Base-by-base conservation (phyloP, 2,797 vertebrate species). In the Sciurus carolinensis region DNA sequence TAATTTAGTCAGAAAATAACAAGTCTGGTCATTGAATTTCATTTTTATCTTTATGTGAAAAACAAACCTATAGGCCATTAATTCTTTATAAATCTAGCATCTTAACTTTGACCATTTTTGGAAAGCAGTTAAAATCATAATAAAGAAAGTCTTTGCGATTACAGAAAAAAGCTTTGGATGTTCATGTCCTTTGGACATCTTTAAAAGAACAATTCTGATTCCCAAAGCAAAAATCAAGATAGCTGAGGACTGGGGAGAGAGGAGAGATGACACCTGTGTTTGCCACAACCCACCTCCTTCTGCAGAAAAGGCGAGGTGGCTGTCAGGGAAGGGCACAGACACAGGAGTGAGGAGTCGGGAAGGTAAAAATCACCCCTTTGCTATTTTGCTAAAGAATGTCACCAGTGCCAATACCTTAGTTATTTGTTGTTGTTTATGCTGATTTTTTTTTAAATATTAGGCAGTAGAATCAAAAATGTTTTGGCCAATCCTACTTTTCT, bases 1-100 rank as follows among this genome's bases (percentile, higher is more conserved):
- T 42, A 47, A 62, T 64, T 79, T 94, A 62, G 72, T 76, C 80
- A 73, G 88, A 90, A 94, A 87, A 92, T 83, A 95, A 82, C 11
- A 89, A 64, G 73, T 82, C 86, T 47, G 3, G 47, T 54, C 26
- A n/a, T 17, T 18, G 26, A 87, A 79, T 72, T 87, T 89, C 33
- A 77, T 54, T 87, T 93, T 94, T 93, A 42, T 66, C 69, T 72
- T 77, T 47, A n/a, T 77, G 36, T 30, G n/a, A 33, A 89, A 91
- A 86, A 76, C 1, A 22, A 14, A 20, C n/a, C 44, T 83, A 22
- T 20, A 33, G 36, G 39, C 28, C 77, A 39, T 39, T 33, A 42
- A 44, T 33, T 20, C 44, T 89, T 50, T 62, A 12, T 39, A 76
- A 94, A 62, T 64, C 30, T 79, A 44, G 36, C 36, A 30, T 18